Evolutionary conservation across 2,113 vertebrate species (phyloP).

Genomic region (Myotis brandtii): DNA sequence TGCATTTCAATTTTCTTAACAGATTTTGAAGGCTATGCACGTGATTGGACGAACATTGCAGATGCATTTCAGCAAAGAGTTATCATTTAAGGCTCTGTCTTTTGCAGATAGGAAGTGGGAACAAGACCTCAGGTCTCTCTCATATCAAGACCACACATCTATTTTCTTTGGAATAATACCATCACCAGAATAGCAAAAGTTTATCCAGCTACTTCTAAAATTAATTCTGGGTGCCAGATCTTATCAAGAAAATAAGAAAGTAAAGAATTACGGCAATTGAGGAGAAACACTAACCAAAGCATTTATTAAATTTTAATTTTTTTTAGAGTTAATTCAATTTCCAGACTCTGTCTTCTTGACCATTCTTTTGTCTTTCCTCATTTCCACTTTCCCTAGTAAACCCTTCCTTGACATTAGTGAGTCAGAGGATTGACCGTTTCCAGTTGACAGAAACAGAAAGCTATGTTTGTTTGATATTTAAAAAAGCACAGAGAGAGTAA

Average conservation of each 20-base stretch:
- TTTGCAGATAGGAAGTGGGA: neutral
- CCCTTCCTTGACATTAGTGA: neutral
- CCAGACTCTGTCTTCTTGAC: neutral
- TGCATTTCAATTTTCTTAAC: neutral
- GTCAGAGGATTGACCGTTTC: neutral
- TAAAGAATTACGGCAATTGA: neutral
- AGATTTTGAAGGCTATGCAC: neutral
- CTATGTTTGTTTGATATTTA: neutral
- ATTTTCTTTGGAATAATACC: neutral
- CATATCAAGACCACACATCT: neutral
- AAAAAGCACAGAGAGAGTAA: neutral
- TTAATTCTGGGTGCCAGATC: neutral
- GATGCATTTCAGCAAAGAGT: neutral
- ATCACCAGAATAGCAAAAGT: neutral
- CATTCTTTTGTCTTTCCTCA: neutral
- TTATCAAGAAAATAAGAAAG: neutral
- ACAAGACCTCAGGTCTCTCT: neutral
- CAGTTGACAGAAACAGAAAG: neutral
- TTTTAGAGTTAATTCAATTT: constrained; percentile 1
- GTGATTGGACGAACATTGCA: neutral
- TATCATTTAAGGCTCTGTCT: neutral
- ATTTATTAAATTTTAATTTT: neutral
- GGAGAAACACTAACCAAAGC: neutral
- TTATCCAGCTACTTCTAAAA: neutral
- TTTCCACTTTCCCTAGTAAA: neutral